Evolutionary conservation across 2,888 invertebrate species (phyloP).

Genomic region (Troides oblongomaculatus): DNA sequence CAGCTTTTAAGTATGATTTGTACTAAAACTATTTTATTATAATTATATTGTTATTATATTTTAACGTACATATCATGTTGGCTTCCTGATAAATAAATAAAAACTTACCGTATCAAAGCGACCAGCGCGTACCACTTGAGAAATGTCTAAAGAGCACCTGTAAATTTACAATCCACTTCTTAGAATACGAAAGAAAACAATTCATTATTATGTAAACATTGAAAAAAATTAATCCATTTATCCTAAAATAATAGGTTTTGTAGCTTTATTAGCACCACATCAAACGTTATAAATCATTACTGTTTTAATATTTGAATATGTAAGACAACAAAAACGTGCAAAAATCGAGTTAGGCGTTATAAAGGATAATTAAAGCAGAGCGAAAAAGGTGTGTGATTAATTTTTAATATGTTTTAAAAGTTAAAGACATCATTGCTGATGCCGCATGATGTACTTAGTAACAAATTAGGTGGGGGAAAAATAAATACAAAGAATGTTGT

Average conservation of each 20-base stretch:
- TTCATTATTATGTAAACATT: no score
- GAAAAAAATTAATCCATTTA: neutral
- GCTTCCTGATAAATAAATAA: neutral
- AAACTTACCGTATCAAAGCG: conserved; percentile 66
- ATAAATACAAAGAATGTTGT: neutral
- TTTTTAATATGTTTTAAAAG: no score
- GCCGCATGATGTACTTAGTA: no score
- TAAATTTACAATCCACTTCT: conserved; percentile 31
- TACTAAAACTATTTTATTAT: no score
- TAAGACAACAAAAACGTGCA: neutral
- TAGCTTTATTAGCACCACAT: neutral
- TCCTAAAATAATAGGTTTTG: neutral
- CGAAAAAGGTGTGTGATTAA: neutral
- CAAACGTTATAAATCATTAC: neutral
- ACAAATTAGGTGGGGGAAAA: neutral
- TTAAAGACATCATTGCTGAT: neutral
- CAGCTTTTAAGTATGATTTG: no score
- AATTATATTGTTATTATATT: no score
- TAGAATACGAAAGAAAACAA: neutral
- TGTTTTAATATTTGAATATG: neutral
- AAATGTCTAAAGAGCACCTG: conserved; percentile 72
- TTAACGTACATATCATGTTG: no score
- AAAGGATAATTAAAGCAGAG: neutral
- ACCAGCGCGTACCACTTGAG: conserved; percentile 71
- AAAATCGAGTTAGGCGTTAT: neutral